phyloP scores from a whole-genome alignment of 2,113 vertebrate genomes.

The Syngnathus floridae region DNA sequence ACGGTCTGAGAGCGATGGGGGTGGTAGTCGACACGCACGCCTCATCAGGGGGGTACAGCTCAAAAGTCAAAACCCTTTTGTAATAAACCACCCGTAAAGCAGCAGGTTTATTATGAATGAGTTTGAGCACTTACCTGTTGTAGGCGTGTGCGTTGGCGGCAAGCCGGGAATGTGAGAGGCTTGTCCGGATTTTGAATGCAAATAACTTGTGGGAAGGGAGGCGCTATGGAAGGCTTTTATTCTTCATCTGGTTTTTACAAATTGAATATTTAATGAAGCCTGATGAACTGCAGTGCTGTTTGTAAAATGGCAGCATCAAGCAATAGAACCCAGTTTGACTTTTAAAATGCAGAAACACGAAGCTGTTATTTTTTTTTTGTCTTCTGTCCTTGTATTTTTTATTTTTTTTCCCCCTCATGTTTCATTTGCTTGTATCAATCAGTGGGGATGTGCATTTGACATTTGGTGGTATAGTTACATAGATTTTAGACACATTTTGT shows the following conservation, averaged over 20 bases:
- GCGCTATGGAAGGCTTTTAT: slow-evolving; percentile 21
- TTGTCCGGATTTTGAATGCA: slow-evolving; percentile 52
- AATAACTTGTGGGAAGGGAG: slow-evolving; percentile 30
- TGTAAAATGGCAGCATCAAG: slow-evolving; percentile 58
- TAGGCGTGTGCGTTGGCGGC: slow-evolving; percentile 55
- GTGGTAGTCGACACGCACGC: slow-evolving; percentile 49
- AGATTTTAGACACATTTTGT: slow-evolving; percentile 54
- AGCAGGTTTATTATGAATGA: slow-evolving; percentile 78
- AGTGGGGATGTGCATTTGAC: slow-evolving; percentile 96
- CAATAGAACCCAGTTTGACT: slow-evolving; percentile 64
- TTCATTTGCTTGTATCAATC: slow-evolving; percentile 92
- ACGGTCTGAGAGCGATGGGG: background rate
- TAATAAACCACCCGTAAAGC: slow-evolving; percentile 78
- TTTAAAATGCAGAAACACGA: slow-evolving; percentile 46
- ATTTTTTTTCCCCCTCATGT: slow-evolving; percentile 20
- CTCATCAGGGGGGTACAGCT: slow-evolving; percentile 62
- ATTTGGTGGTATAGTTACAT: slow-evolving; percentile 85
- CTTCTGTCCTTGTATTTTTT: slow-evolving; percentile 11
- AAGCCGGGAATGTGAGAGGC: slow-evolving; percentile 8
- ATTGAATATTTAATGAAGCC: slow-evolving; percentile 19
- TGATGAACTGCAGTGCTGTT: slow-evolving; percentile 35
- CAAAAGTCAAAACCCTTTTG: slow-evolving; percentile 66
- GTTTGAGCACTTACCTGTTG: slow-evolving; percentile 72
- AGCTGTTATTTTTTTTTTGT: slow-evolving; percentile 58
- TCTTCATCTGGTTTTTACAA: slow-evolving; percentile 18